phyloP scores from a whole-genome alignment of 2,797 vertebrate genomes.

The Syndactyla subalaris region DNA sequence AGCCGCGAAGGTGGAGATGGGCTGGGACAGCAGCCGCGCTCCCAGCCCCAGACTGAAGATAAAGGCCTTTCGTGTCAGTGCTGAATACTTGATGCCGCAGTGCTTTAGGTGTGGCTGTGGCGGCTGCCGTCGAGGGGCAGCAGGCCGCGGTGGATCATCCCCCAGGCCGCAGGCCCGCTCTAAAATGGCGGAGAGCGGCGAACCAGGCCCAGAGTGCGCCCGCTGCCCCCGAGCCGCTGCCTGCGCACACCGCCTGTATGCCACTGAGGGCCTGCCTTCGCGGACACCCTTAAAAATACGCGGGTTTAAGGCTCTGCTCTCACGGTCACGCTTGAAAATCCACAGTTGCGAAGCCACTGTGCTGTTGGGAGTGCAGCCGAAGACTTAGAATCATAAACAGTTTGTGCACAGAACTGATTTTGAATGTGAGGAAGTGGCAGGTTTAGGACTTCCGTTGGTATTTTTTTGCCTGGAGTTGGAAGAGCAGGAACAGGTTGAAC shows the following conservation, averaged over 20 bases:
- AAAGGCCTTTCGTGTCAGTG: fast-evolving
- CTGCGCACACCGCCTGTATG: not conserved
- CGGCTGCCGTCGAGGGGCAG: not conserved
- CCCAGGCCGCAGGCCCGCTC: not conserved
- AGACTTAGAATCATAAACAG: not conserved
- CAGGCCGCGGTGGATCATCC: not conserved
- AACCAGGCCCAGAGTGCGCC: fast-evolving
- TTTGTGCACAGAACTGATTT: not conserved
- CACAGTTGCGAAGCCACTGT: fast-evolving
- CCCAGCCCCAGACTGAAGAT: not conserved
- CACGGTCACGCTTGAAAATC: not conserved
- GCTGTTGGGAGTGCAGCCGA: not conserved
- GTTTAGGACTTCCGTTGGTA: not conserved
- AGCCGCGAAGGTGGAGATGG: fast-evolving
- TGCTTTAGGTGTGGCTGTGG: not conserved
- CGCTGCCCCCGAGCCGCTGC: not conserved
- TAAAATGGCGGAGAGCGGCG: not conserved
- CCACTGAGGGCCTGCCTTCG: fast-evolving
- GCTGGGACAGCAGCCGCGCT: not conserved
- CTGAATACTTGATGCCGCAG: fast-evolving
- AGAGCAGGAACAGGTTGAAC: not conserved
- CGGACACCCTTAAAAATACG: fast-evolving
- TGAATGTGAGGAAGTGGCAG: not conserved
- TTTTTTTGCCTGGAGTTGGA: not conserved
- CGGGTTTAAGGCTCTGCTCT: not conserved